Evolutionary conservation across 2,797 vertebrate genomes (phyloP), one percentile per base, ranked within the genome.

Genomic region (Astyanax mexicanus): DNA sequence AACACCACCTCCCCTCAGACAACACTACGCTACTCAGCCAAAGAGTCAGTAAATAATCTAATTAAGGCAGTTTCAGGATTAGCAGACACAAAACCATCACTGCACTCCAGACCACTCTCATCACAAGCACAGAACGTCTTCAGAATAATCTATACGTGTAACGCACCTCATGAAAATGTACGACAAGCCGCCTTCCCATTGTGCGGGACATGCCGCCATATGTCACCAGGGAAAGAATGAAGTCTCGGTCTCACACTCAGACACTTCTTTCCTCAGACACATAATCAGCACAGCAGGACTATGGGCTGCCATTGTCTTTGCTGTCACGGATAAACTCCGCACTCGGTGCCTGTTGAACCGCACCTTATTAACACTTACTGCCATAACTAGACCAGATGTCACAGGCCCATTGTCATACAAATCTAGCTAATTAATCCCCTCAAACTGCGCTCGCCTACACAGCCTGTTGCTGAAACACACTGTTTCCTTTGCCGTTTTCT

Each of bases 341-440:
- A 80, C 67, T 81, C 76, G 17, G 55, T 75, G 78, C 61, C 69
- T 78, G 69, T 81, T 45, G 81, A 82, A 81, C 74, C 58, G 72
- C 73, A 82, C 78, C 84, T 84, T 82, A 84, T 85, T 85, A 85
- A 84, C 86, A 83, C 86, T 82, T 81, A 79, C 78, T 75, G 79
- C 77, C 67, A 78, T 79, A 84, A 80, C 79, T 68, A 77, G 69
- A 81, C 75, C 84, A 85, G 81, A 84, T 87, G 83, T 83, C 80
- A 75, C 80, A 72, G 68, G 23, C 78, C 76, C 74, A 82, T 85
- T 84, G 82, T 74, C 79, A 85, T 74, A 82, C 76, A 82, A 84
- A 84, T 80, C 67, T 60, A 80, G 78, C 75, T 82, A 81, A 87
- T 83, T 78, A 77, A 82, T 83, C 77, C 81, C 78, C 67, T 74